phyloP scores from a whole-genome alignment of 2,113 vertebrate genomes.

The Mungos mungo region DNA sequence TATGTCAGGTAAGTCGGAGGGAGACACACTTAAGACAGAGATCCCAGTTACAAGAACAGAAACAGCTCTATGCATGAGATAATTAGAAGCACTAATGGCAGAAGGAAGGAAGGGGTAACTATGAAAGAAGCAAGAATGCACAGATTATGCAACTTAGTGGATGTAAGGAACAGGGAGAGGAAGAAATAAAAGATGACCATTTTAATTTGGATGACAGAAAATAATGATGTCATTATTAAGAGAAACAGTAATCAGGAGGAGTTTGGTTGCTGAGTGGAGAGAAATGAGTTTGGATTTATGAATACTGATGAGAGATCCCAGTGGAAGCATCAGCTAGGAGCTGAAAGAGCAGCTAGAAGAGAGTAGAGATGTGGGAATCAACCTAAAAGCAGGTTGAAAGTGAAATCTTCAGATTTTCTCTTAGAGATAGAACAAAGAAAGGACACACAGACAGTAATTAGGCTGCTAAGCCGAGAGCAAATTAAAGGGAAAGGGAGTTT shows the following conservation, averaged over 20 bases:
- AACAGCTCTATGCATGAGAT: not conserved
- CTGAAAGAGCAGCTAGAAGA: not conserved
- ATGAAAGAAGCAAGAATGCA: not conserved
- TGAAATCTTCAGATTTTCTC: not conserved
- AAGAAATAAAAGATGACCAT: not conserved
- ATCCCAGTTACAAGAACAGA: not conserved
- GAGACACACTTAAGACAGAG: not conserved
- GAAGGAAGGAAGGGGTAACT: not conserved
- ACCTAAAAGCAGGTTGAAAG: not conserved
- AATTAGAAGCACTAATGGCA: not conserved
- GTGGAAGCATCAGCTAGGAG: not conserved
- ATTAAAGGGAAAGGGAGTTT: not conserved
- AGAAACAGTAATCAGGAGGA: not conserved
- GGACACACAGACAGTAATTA: not conserved
- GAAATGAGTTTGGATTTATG: slow-evolving; percentile 1
- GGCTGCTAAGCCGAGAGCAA: not conserved
- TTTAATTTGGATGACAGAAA: not conserved
- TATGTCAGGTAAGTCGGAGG: not conserved
- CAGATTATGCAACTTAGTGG: not conserved
- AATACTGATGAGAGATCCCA: not conserved
- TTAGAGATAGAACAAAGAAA: not conserved
- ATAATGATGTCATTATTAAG: not conserved
- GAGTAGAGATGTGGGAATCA: not conserved
- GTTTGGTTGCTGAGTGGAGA: not conserved
- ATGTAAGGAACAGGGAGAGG: not conserved